phyloP scores from a whole-genome alignment of 1,140 invertebrate genomes.

The Drosophila truncata region DNA sequence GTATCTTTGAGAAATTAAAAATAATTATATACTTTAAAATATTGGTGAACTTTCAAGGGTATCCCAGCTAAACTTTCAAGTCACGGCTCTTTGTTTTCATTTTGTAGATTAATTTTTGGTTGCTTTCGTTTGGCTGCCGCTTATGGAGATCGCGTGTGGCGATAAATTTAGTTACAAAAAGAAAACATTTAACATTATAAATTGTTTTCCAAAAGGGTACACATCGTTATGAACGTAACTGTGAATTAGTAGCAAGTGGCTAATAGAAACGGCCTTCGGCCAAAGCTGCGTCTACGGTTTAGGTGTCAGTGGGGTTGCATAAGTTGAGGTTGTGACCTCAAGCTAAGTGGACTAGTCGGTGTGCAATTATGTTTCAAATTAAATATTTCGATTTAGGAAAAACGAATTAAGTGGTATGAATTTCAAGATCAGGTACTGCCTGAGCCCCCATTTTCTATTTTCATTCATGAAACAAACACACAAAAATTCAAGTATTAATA shows the following conservation, averaged over 20 bases:
- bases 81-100: conserved; percentile 46
- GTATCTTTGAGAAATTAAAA: background rate
- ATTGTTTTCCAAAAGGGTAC: conserved; percentile 49
- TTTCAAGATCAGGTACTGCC: background rate
- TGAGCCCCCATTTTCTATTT: background rate
- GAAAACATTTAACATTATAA: conserved; percentile 50
- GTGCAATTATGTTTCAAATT: conserved; percentile 8
- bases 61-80: conserved; percentile 18
- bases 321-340: conserved; percentile 34
- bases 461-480: conserved; percentile 29
- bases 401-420: background rate
- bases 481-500: background rate
- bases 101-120: conserved; percentile 50
- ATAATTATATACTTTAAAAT: background rate
- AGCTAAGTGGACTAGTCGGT: conserved; percentile 7
- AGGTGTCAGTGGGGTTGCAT: conserved; percentile 49
- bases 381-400: conserved; percentile 1
- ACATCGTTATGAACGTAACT: conserved; percentile 43
- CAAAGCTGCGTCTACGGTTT: background rate
- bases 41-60: conserved; percentile 34
- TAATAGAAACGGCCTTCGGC: conserved; percentile 71
- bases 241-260: conserved; percentile 50
- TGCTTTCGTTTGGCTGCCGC: conserved; percentile 41
- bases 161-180: conserved; percentile 50
- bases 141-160: conserved; percentile 60